Percentiles rank a stretch among this genome's conserved stretches.
phyloP scores from a whole-genome alignment of 2,113 vertebrate species.

The Seriola quinqueradiata region DNA sequence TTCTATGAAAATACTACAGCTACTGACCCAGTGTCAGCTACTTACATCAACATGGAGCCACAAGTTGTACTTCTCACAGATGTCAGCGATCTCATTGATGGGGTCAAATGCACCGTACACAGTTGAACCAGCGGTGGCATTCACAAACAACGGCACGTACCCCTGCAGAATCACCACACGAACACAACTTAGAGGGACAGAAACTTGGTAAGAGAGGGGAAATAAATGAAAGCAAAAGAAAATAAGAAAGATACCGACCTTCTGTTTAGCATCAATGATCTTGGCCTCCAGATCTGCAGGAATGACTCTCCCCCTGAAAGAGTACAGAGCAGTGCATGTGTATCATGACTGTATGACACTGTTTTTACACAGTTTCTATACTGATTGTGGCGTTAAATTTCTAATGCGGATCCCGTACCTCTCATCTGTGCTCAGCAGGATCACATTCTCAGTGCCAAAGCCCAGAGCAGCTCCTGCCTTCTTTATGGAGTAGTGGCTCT shows the following conservation, averaged over 20 bases:
- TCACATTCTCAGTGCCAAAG: slow-evolving; percentile 96
- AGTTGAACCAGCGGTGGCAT: slow-evolving; percentile 96
- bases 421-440: slow-evolving; percentile 96
- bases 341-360: not conserved
- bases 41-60: slow-evolving; percentile 99
- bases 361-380: not conserved
- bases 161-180: slow-evolving; percentile 83
- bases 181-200: not conserved
- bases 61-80: slow-evolving; percentile 97
- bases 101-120: slow-evolving; percentile 98
- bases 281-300: slow-evolving; percentile 97
- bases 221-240: not conserved
- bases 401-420: slow-evolving; percentile 79
- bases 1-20: not conserved
- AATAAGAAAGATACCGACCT: slow-evolving; percentile 84
- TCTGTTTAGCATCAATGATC: slow-evolving; percentile 95
- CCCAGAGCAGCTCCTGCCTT: slow-evolving; percentile 97
- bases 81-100: slow-evolving; percentile 96
- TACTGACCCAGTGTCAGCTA: slow-evolving; percentile 26
- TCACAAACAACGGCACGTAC: slow-evolving; percentile 93
- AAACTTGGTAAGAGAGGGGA: not conserved
- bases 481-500: slow-evolving; percentile 99
- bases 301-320: slow-evolving; percentile 96
- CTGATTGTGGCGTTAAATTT: not conserved
- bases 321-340: slow-evolving; percentile 12